Percentiles rank a stretch among this genome's conserved stretches.
phyloP scores from a whole-genome alignment of 2,797 vertebrate species.

The Pristis pectinata region DNA sequence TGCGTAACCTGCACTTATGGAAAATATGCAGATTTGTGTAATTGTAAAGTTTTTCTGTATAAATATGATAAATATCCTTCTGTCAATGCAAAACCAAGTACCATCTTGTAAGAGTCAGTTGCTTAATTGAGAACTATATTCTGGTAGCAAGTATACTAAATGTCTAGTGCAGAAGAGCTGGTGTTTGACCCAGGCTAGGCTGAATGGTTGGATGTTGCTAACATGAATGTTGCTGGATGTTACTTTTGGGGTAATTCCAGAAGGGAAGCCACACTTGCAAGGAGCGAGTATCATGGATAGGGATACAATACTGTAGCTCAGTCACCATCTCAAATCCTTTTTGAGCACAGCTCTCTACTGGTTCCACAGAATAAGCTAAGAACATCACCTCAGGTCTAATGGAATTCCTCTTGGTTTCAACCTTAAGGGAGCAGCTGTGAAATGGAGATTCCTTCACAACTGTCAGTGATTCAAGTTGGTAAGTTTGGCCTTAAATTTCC shows the following conservation, averaged over 20 bases:
- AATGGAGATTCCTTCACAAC: neutral
- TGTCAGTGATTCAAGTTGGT: neutral
- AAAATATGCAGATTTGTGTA: neutral
- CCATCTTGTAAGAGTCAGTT: neutral
- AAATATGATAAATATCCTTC: neutral
- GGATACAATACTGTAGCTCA: neutral
- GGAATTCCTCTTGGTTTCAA: neutral
- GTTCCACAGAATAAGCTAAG: neutral
- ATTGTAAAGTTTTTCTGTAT: neutral
- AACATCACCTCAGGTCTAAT: neutral
- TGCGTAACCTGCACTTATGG: neutral
- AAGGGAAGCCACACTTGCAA: neutral
- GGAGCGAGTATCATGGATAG: neutral
- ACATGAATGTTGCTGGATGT: neutral
- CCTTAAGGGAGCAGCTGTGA: neutral
- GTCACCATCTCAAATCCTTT: neutral
- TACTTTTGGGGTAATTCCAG: neutral
- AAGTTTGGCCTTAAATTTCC: neutral
- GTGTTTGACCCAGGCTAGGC: neutral
- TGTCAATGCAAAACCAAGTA: neutral
- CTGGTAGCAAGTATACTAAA: neutral
- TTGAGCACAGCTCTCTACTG: neutral
- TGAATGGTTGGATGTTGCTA: neutral
- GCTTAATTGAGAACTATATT: neutral
- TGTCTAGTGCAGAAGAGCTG: neutral